Evolutionary conservation across 2,113 vertebrate species (phyloP).

Genomic region (Meleagris gallopavo): DNA sequence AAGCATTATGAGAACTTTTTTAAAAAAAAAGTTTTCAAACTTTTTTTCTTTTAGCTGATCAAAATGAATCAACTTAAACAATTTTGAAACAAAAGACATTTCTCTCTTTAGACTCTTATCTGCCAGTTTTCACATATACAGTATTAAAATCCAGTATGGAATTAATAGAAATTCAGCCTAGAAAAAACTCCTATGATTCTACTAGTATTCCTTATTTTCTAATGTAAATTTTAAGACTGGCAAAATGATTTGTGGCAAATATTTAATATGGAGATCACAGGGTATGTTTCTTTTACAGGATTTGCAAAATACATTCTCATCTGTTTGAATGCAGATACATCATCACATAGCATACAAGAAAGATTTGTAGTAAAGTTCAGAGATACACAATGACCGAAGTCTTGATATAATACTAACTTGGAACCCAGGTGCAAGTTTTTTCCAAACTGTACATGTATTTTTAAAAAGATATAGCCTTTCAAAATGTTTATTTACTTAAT

Average conservation of each 20-base stretch:
- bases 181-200: neutral
- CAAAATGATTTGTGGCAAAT: neutral
- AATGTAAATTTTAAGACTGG: neutral
- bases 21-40: neutral
- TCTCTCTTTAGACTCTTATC: neutral
- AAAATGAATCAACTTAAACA: neutral
- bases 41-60: neutral
- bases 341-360: constrained; percentile 16
- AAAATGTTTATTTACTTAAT: constrained; percentile 60
- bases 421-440: neutral
- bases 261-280: neutral
- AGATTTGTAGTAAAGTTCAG: constrained; percentile 14
- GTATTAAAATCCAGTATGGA: neutral
- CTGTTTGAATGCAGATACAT: neutral
- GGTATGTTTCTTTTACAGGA: neutral
- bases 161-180: neutral
- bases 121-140: neutral
- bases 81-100: neutral
- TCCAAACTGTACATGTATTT: constrained; percentile 40
- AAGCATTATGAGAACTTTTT: neutral
- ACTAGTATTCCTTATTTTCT: neutral
- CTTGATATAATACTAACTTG: neutral
- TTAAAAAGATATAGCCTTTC: constrained; percentile 55
- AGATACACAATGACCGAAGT: neutral
- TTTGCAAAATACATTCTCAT: constrained; percentile 54